phyloP scores from a whole-genome alignment of 2,888 invertebrate genomes.

The Diarsia brunnea region DNA sequence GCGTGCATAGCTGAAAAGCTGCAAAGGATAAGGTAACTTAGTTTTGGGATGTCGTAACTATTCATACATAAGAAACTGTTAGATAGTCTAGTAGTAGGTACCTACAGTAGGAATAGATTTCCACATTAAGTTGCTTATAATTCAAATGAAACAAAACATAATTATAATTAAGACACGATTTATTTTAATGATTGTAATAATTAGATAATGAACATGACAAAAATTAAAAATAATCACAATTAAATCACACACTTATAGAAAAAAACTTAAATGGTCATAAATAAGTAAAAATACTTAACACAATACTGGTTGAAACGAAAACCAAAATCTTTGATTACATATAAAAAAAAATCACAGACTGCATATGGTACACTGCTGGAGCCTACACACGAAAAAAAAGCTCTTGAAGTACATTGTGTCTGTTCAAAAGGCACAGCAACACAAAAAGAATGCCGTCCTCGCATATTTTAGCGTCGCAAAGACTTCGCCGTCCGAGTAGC shows the following conservation, averaged over 20 bases:
- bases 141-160: slow-evolving; percentile 40
- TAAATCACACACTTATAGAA: slow-evolving; percentile 54
- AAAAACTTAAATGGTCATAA: slow-evolving; percentile 31
- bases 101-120: not conserved
- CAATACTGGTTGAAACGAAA: slow-evolving; percentile 70
- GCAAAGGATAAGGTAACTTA: not conserved
- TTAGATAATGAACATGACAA: slow-evolving; percentile 31
- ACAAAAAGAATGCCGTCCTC: not conserved
- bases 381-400: slow-evolving; percentile 2
- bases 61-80: not conserved
- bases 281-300: slow-evolving; percentile 59
- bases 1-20: not conserved
- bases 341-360: slow-evolving; percentile 68
- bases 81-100: not conserved
- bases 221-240: slow-evolving; percentile 38
- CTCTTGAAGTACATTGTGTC: not conserved
- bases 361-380: slow-evolving; percentile 49
- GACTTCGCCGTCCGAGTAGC: not conserved
- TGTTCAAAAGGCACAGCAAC: not conserved
- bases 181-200: slow-evolving; percentile 56
- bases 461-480: not conserved
- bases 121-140: not conserved
- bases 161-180: slow-evolving; percentile 59
- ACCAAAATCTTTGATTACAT: slow-evolving; percentile 15
- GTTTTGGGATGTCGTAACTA: not conserved